phyloP scores from a whole-genome alignment of 2,113 vertebrate genomes.

The Gallinago paraguaiae region DNA sequence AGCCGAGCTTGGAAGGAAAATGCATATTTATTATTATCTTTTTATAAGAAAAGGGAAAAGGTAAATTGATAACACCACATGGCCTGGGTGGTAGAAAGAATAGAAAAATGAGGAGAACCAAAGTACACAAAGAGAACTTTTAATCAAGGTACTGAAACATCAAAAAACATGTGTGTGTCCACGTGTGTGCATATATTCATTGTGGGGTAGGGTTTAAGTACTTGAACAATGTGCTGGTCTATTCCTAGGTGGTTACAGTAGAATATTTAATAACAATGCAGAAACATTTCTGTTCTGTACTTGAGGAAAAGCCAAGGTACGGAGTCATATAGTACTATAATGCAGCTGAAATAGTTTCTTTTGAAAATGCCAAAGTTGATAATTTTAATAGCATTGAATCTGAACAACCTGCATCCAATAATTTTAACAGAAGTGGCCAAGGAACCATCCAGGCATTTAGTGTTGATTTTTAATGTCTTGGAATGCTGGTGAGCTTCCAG shows the following conservation, averaged over 20 bases:
- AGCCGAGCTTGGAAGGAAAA: neutral
- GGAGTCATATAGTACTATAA: neutral
- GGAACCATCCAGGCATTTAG: neutral
- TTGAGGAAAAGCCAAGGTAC: neutral
- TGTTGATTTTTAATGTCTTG: neutral
- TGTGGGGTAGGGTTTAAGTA: neutral
- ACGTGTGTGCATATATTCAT: neutral
- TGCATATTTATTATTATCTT: neutral
- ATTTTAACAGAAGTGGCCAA: constrained; percentile 12
- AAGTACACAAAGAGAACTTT: neutral
- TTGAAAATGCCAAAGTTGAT: constrained; percentile 6
- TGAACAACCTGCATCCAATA: neutral
- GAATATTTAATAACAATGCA: neutral
- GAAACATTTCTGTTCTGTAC: neutral
- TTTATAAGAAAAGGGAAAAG: neutral
- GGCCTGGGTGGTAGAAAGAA: neutral
- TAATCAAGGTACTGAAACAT: neutral
- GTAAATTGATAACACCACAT: neutral
- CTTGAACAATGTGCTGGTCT: neutral
- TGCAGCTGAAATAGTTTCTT: neutral
- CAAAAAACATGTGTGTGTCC: neutral
- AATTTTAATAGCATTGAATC: neutral
- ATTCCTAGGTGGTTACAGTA: neutral
- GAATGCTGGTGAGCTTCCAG: neutral
- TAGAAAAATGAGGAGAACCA: neutral